Evolutionary conservation across 2,113 vertebrate genomes (phyloP).

Genomic region (Cranoglanis bouderius): DNA sequence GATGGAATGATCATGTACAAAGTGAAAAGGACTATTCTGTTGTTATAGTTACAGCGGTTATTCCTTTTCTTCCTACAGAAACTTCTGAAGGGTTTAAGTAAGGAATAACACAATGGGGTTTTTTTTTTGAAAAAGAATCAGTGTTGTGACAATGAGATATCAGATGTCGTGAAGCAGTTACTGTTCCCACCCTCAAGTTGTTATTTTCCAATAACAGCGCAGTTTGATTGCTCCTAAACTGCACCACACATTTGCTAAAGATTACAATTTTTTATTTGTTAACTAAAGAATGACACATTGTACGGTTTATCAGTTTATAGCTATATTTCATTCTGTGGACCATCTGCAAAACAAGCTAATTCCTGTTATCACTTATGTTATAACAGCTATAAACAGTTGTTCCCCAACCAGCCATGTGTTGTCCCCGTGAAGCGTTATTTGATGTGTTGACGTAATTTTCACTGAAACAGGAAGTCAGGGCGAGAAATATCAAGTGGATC

Average conservation of each 20-base stretch:
- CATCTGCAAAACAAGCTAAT: neutral
- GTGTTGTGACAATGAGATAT: neutral
- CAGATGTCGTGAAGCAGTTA: neutral
- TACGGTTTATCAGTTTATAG: neutral
- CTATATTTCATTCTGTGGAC: neutral
- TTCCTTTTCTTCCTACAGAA: neutral
- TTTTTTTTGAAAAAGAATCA: neutral
- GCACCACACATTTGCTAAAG: neutral
- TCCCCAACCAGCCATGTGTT: too few relatives aligned
- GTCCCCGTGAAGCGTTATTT: too few relatives aligned
- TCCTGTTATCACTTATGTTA: too few relatives aligned
- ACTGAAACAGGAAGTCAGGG: too few relatives aligned
- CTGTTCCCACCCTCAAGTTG: neutral
- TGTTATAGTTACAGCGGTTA: neutral
- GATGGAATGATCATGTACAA: neutral
- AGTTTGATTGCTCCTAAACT: neutral
- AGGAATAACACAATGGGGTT: neutral
- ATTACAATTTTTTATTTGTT: neutral
- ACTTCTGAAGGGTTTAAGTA: neutral
- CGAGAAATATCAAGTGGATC: too few relatives aligned
- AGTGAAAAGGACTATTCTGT: neutral
- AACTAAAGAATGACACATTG: neutral
- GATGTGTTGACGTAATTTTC: too few relatives aligned
- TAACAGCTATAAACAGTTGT: too few relatives aligned
- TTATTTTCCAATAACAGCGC: neutral